Conservation (phyloP, 64 coral and sea anemone genomes). For the Montipora cactus region DNA sequence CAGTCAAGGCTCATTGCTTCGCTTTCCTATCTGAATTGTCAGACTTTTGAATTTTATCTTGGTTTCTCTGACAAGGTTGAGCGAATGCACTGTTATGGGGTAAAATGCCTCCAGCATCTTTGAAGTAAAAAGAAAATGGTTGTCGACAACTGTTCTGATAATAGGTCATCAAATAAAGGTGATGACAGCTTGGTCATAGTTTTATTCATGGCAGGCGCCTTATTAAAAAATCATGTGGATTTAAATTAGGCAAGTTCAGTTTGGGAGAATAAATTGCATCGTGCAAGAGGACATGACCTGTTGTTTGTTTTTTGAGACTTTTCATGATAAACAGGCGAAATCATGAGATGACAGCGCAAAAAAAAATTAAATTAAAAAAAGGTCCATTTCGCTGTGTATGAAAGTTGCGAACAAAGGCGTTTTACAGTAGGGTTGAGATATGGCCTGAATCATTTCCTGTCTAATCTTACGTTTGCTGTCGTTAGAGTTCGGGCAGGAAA, state of each 20-base stretch:
- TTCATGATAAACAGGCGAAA: neutral
- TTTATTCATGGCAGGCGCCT: neutral
- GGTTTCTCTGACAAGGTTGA: slow-evolving; percentile 33
- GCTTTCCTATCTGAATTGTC: neutral
- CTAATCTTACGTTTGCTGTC: neutral
- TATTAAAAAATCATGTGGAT: slow-evolving; percentile 20
- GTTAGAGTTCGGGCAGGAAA: slow-evolving; percentile 36
- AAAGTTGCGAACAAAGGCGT: neutral
- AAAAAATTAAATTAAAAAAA: too few relatives aligned
- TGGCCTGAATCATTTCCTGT: slow-evolving; percentile 15
- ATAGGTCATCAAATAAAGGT: neutral
- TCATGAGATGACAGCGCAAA: neutral
- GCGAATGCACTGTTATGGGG: neutral
- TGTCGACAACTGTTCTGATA: neutral
- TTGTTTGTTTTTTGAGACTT: neutral
- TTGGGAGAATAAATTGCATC: slow-evolving; percentile 4
- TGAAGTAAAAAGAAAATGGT: neutral
- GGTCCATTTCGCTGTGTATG: too few relatives aligned
- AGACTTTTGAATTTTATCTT: neutral
- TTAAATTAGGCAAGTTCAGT: neutral
- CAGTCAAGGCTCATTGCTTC: too few relatives aligned
- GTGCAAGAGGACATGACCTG: neutral
- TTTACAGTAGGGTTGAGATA: neutral
- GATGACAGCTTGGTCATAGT: neutral
- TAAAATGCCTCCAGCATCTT: slow-evolving; percentile 40